phyloP scores from a whole-genome alignment of 2,888 invertebrate species.

The Crossocerus cetratus region DNA sequence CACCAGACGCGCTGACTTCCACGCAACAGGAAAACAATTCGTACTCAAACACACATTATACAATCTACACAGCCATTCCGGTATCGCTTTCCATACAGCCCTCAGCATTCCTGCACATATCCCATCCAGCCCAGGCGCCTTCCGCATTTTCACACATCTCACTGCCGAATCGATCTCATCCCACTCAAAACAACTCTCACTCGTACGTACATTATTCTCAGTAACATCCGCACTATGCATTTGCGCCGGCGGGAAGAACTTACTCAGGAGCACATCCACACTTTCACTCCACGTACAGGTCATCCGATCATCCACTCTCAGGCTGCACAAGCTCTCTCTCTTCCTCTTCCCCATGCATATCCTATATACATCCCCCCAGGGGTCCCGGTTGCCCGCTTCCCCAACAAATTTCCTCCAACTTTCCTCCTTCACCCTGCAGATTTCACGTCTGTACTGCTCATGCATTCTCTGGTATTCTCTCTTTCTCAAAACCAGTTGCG shows the following conservation, averaged over 20 bases:
- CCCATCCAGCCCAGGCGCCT: constrained; percentile 9
- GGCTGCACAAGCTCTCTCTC: not conserved
- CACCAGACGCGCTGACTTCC: constrained; percentile 3
- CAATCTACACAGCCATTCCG: constrained; percentile 4
- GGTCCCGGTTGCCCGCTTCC: not conserved
- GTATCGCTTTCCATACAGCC: constrained; percentile 4
- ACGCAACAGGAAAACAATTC: constrained; percentile 1
- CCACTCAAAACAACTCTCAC: constrained; percentile 2
- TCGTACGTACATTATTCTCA: not conserved
- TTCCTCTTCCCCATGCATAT: not conserved
- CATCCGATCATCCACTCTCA: not conserved
- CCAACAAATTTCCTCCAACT: constrained; percentile 11
- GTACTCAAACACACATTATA: constrained; percentile 9
- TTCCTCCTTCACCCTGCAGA: not conserved
- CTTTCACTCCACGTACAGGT: constrained; percentile 11
- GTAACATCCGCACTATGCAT: not conserved
- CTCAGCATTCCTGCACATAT: not conserved
- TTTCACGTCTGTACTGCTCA: not conserved
- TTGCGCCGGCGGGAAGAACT: constrained; percentile 10
- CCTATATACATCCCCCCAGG: not conserved
- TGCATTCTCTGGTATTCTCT: not conserved
- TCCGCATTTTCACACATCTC: not conserved
- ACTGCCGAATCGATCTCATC: constrained; percentile 7
- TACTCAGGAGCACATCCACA: constrained; percentile 1
- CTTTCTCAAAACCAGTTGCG: not conserved